Percentiles rank a stretch among this genome's conserved stretches.
Conservation (phyloP, 2,797 vertebrate species). For the Trichosurus vulpecula region DNA sequence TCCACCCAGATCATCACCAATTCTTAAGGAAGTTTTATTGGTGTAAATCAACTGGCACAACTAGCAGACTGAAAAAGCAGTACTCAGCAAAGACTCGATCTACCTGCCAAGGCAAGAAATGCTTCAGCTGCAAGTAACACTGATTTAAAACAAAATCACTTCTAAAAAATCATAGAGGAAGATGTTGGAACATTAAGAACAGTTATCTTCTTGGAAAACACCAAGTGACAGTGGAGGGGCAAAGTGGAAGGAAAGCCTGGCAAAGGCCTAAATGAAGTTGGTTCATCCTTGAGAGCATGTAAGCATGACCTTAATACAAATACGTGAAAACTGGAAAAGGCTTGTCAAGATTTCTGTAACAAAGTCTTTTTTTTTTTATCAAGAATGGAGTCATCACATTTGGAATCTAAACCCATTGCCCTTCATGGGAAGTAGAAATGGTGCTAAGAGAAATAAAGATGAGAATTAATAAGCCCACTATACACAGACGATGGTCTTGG, state of each 20-base stretch:
- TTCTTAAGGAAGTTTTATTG: background rate
- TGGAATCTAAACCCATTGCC: background rate
- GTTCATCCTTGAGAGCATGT: background rate
- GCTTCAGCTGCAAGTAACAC: background rate
- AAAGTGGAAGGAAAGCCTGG: background rate
- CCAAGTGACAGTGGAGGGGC: background rate
- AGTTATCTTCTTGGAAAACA: background rate
- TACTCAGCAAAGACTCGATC: background rate
- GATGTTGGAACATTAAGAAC: background rate
- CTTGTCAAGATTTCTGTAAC: background rate
- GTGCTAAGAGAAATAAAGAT: background rate
- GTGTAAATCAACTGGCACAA: background rate
- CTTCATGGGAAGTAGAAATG: background rate
- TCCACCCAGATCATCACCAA: background rate
- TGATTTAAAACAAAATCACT: background rate
- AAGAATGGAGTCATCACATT: background rate
- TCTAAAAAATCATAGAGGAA: background rate
- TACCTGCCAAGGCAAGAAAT: background rate
- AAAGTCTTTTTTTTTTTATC: background rate
- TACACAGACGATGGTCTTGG: background rate
- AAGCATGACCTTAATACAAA: background rate
- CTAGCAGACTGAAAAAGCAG: background rate
- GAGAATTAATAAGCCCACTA: background rate
- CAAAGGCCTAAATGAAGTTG: background rate
- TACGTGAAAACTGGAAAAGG: background rate